Conservation (phyloP, 2,797 vertebrate species). For the Enteromius treurensis region DNA sequence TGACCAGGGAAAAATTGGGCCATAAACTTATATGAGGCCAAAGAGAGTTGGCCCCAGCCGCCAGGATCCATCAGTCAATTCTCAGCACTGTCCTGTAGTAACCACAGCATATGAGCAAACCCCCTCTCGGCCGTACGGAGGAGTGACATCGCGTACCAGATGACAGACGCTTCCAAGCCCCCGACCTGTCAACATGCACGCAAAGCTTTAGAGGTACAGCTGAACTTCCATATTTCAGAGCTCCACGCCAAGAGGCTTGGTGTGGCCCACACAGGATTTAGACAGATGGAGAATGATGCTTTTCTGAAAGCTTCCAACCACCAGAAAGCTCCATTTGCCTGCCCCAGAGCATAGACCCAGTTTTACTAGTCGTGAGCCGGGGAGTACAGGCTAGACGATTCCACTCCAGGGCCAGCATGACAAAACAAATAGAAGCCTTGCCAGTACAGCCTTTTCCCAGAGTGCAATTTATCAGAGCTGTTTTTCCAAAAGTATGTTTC, state of each 20-base stretch:
- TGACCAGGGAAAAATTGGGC: slow-evolving; percentile 60
- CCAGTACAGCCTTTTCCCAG: slow-evolving; percentile 11
- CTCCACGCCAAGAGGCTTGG: slow-evolving; percentile 67
- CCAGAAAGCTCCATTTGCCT: slow-evolving; percentile 47
- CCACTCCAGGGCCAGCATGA: slow-evolving; percentile 32
- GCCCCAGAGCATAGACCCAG: slow-evolving; percentile 37
- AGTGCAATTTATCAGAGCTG: slow-evolving; percentile 7
- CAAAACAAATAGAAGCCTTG: slow-evolving; percentile 37
- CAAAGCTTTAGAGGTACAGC: slow-evolving; percentile 64
- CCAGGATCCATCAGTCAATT: slow-evolving; percentile 68
- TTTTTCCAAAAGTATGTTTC: slow-evolving; percentile 15
- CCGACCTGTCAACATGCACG: slow-evolving; percentile 64
- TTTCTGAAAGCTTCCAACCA: slow-evolving; percentile 49
- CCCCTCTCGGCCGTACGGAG: slow-evolving; percentile 62
- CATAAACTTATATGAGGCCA: slow-evolving; percentile 68
- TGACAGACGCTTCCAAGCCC: slow-evolving; percentile 61
- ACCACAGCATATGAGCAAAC: slow-evolving; percentile 55
- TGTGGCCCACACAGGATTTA: slow-evolving; percentile 67
- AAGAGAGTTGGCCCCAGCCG: slow-evolving; percentile 56
- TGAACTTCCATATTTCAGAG: slow-evolving; percentile 71
- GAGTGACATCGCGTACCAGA: slow-evolving; percentile 68
- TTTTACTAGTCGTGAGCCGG: slow-evolving; percentile 11
- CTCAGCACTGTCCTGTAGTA: slow-evolving; percentile 52
- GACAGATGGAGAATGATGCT: slow-evolving; percentile 70
- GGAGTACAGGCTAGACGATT: slow-evolving; percentile 10